A percentile compares a stretch with the other conserved stretches of the same genome.
phyloP scores from a whole-genome alignment of 2,888 invertebrate genomes.

The Calameuta filiformis region DNA sequence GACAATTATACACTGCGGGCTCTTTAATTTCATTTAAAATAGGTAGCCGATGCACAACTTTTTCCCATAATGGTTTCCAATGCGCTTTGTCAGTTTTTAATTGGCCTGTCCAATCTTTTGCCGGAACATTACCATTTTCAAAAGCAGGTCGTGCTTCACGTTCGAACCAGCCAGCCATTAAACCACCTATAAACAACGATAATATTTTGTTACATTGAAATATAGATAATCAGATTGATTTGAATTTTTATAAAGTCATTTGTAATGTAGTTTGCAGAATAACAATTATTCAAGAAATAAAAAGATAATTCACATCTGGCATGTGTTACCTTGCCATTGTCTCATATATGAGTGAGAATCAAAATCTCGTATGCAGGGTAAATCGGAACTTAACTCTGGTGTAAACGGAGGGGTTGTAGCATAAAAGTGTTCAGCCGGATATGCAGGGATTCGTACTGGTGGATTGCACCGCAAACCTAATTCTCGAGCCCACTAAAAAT shows the following conservation, averaged over 20 bases:
- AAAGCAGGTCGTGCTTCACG: constrained; percentile 75
- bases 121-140: constrained; percentile 63
- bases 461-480: constrained; percentile 71
- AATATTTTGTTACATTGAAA: neutral
- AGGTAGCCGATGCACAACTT: constrained; percentile 70
- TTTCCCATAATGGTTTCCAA: constrained; percentile 71
- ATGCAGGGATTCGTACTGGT: constrained; percentile 75
- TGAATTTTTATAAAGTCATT: neutral
- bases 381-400: constrained; percentile 51
- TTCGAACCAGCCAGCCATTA: constrained; percentile 77
- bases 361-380: constrained; percentile 74
- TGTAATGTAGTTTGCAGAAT: neutral
- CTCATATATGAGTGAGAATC: constrained; percentile 74
- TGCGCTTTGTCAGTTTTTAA: constrained; percentile 72
- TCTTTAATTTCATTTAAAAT: constrained; percentile 67
- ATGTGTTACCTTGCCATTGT: constrained; percentile 67
- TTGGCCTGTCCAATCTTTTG: constrained; percentile 67
- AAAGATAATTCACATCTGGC: constrained; percentile 1
- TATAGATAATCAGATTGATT: no score
- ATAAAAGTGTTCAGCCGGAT: constrained; percentile 78
- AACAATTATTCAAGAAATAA: constrained; percentile 2
- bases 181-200: constrained; percentile 54
- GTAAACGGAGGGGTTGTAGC: constrained; percentile 69
- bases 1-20: constrained; percentile 72
- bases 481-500: constrained; percentile 70